phyloP scores from a whole-genome alignment of 92 coral and sea anemone species.

The Bergia puertoricense region DNA sequence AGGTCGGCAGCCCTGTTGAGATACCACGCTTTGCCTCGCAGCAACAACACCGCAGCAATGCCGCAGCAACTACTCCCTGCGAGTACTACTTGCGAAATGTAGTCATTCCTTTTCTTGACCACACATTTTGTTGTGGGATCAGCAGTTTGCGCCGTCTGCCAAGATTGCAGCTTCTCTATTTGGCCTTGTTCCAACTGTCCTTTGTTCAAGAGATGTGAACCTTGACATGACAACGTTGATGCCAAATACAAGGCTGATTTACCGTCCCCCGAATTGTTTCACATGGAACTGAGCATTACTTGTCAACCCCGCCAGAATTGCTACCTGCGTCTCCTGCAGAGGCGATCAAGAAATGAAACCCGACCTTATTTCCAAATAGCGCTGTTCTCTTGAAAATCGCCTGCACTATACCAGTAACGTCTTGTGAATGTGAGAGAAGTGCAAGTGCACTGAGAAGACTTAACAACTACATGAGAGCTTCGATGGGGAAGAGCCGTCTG shows the following conservation, averaged over 20 bases:
- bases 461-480: neutral
- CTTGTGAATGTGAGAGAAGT: neutral
- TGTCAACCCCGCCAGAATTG: slow-evolving; percentile 13
- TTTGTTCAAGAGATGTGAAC: slow-evolving; percentile 42
- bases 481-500: neutral
- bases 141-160: slow-evolving; percentile 31
- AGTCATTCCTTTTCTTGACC: slow-evolving; percentile 35
- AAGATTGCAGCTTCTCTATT: slow-evolving; percentile 30
- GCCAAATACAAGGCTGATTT: neutral
- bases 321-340: slow-evolving; percentile 32
- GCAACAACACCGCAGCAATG: neutral
- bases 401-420: neutral
- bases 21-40: slow-evolving; percentile 34
- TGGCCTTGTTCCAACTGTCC: slow-evolving; percentile 25
- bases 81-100: slow-evolving; percentile 33
- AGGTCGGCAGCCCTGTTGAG: slow-evolving; percentile 44
- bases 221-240: slow-evolving; percentile 16
- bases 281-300: slow-evolving; percentile 31
- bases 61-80: slow-evolving; percentile 34
- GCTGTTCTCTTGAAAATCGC: neutral
- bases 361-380: neutral
- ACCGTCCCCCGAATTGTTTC: neutral
- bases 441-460: neutral
- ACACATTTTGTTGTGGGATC: slow-evolving; percentile 10
- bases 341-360: slow-evolving; percentile 28